Base-by-base conservation (phyloP, 2,888 invertebrate species). In the Coenonympha glycerion region DNA sequence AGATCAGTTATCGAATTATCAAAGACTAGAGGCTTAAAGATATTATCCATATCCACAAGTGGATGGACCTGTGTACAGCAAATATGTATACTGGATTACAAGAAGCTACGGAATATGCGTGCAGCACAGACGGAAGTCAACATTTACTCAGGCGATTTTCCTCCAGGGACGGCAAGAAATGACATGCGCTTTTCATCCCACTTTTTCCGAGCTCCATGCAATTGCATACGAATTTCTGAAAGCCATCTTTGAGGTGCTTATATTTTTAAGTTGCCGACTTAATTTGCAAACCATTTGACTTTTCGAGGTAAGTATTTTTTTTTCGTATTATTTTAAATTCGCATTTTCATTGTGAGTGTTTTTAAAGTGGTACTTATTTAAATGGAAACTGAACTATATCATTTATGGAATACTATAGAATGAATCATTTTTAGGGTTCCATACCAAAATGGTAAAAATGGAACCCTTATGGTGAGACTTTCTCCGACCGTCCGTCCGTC, bases 111-210 rank as follows among this genome's bases (percentile, higher is more conserved):
- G 51, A 49, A 42, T 53, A 50, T 49, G 51, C 56, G 47, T 69
- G 64, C 63, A 60, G 61, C 61, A 62, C 62, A 76, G 76, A 67
- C 69, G 71, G 73, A 9, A 26, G 82, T 78, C 79, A 83, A 81
- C 81, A 83, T 83, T 84, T 81, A 73, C 80, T 69, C 66, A 65
- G 66, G 69, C 68, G 76, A 78, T 78, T 78, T 69, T 70, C 74
- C 71, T 57, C 62, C 68, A 66, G 74, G 69, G 71, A 60, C 65
- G 67, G 68, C 61, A 70, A 70, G 65, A 79, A 81, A 81, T 78
- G 82, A 77, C 80, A 73, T 78, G 74, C 73, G 60, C 69, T 65
- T 69, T 63, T 53, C 55, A 57, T 56, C 62, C 62, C 60, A 71
- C 69, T 69, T 70, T 70, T 63, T 65, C 60, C 59, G 59, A 59